These are phyloP conservation scores for Channallabes apus DNA, from an alignment of 2,797 vertebrate genomes.

Conservation along the genomic window DNA sequence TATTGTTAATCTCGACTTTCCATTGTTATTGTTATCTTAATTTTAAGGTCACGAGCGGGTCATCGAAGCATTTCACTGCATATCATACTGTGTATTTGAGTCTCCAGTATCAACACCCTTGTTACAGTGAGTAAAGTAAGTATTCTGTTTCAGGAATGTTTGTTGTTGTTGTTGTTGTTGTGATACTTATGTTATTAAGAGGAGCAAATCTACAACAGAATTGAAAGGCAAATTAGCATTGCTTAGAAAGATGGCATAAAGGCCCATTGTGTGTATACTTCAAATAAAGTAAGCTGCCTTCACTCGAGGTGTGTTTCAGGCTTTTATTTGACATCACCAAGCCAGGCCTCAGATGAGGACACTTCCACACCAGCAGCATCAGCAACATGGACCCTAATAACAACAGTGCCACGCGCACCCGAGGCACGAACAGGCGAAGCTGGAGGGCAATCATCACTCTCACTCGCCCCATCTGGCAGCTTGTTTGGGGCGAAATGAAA, in stretches of 20 bases:
- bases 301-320: slow-evolving; percentile 1
- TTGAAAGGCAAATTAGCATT: background rate
- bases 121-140: background rate
- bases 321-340: background rate
- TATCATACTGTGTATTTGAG: background rate
- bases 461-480: slow-evolving; percentile 30
- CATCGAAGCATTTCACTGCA: no score
- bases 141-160: background rate
- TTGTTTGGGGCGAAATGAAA: slow-evolving; percentile 31
- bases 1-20: no score
- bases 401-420: slow-evolving; percentile 4
- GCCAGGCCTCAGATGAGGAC: background rate
- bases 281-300: background rate
- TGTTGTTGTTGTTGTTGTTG: no score
- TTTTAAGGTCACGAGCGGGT: no score
- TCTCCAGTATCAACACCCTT: background rate
- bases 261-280: background rate
- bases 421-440: slow-evolving; percentile 23
- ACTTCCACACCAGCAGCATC: background rate
- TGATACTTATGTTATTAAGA: no score
- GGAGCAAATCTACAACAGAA: no score
- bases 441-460: slow-evolving; percentile 35
- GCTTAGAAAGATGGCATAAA: background rate
- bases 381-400: slow-evolving; percentile 30
- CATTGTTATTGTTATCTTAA: no score